Conservation (phyloP, 2,888 invertebrate genomes). For the Pogonocherus hispidulus region DNA sequence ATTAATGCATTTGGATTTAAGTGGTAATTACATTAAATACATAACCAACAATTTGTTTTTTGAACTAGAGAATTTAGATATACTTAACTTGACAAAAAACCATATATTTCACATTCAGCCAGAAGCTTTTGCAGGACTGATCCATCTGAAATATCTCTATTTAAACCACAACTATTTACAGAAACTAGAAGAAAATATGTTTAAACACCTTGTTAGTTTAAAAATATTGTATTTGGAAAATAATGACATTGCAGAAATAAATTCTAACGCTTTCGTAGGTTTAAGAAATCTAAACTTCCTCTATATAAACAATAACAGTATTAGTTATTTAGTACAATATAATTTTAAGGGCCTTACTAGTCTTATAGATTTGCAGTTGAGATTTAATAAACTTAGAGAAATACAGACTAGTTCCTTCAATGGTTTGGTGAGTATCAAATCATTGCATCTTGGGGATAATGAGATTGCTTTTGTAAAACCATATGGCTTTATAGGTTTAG, state of each 20-base stretch:
- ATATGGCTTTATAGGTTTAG: constrained; percentile 65
- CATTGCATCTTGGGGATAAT: constrained; percentile 66
- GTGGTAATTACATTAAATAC: constrained; percentile 59
- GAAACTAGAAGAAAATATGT: constrained; percentile 62
- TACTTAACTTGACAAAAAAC: constrained; percentile 65
- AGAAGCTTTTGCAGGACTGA: constrained; percentile 65
- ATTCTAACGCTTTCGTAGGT: constrained; percentile 65
- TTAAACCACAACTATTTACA: constrained; percentile 66
- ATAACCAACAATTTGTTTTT: constrained; percentile 63
- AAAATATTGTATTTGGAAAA: constrained; percentile 66
- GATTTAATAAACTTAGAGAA: constrained; percentile 62
- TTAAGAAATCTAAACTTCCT: constrained; percentile 63
- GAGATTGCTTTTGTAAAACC: constrained; percentile 62
- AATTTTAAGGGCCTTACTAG: constrained; percentile 64
- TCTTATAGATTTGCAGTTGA: constrained; percentile 64
- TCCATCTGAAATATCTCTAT: constrained; percentile 65
- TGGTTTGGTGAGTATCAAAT: constrained; percentile 62
- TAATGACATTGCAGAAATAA: constrained; percentile 65
- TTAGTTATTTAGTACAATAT: constrained; percentile 62
- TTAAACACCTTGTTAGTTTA: constrained; percentile 63
- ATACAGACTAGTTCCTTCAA: constrained; percentile 66
- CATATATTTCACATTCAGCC: constrained; percentile 63
- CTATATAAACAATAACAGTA: constrained; percentile 65
- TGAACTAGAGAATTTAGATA: constrained; percentile 64
- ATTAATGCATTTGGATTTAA: constrained; percentile 62